phyloP scores from a whole-genome alignment of 2,797 vertebrate species.

The Schizothorax lantsangensis region DNA sequence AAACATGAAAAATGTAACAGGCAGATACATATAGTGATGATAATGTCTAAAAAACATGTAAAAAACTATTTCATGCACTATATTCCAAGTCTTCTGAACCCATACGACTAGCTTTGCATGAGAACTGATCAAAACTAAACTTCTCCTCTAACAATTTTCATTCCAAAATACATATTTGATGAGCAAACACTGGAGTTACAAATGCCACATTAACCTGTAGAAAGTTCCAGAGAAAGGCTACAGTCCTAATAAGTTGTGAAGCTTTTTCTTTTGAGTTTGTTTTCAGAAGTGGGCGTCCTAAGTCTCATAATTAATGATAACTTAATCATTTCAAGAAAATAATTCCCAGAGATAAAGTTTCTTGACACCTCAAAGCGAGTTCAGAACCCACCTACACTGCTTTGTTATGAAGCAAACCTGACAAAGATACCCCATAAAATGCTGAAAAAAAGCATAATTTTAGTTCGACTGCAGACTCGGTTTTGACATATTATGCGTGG shows the following conservation, averaged over 20 bases:
- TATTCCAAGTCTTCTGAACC: background rate
- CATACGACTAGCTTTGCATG: background rate
- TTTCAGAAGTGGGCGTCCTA: constrained; percentile 27
- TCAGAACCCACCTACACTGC: constrained; percentile 57
- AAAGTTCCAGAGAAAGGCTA: background rate
- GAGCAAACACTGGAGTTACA: background rate
- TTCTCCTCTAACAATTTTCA: too few relatives aligned
- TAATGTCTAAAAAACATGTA: background rate
- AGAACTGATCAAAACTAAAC: background rate
- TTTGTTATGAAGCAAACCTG: constrained; percentile 45
- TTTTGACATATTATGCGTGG: constrained; percentile 21
- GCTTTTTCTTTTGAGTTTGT: background rate
- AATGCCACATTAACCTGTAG: background rate
- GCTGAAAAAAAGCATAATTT: constrained; percentile 57
- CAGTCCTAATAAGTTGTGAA: background rate
- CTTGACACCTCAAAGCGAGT: constrained; percentile 62
- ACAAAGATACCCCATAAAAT: constrained; percentile 50
- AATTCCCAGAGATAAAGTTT: constrained; percentile 28
- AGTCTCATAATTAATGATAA: constrained; percentile 40
- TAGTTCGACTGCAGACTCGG: constrained; percentile 11
- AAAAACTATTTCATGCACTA: background rate
- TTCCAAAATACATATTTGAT: background rate
- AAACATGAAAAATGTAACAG: background rate
- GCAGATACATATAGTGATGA: background rate
- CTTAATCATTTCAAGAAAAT: constrained; percentile 3